Evolutionary conservation across 2,888 invertebrate genomes (phyloP).

Genomic region (Agrypnus murinus): DNA sequence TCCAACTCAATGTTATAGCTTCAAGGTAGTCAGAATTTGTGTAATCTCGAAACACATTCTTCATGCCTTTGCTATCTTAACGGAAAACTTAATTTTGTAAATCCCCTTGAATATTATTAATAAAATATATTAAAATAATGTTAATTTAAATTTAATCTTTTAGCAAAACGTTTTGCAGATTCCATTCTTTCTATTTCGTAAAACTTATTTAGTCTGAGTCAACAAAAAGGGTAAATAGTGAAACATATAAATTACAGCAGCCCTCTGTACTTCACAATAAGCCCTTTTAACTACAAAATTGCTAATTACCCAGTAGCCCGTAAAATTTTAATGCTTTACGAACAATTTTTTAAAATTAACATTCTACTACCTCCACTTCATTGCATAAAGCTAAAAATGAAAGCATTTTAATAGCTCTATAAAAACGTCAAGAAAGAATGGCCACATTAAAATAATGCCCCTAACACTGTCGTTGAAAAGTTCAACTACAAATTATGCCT

Average conservation of each 20-base stretch:
- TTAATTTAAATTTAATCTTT: too few relatives aligned
- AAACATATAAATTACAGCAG: conserved; percentile 7
- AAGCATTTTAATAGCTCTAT: conserved; percentile 43
- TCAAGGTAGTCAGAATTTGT: too few relatives aligned
- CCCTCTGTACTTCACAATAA: not conserved
- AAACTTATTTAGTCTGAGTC: too few relatives aligned
- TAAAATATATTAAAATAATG: too few relatives aligned
- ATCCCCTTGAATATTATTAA: too few relatives aligned
- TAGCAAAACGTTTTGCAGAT: too few relatives aligned
- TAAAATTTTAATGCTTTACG: conserved; percentile 1
- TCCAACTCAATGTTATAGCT: not conserved
- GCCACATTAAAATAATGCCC: conserved; percentile 44
- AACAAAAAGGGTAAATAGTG: not conserved
- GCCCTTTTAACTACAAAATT: conserved; percentile 6
- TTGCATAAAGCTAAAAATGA: conserved; percentile 38
- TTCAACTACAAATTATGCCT: conserved; percentile 43
- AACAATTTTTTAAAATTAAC: conserved; percentile 27
- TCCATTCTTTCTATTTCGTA: too few relatives aligned
- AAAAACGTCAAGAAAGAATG: conserved; percentile 46
- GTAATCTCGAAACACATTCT: too few relatives aligned
- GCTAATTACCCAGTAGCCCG: conserved; percentile 2
- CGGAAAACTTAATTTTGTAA: too few relatives aligned
- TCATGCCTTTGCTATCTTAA: too few relatives aligned
- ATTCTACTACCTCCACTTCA: conserved; percentile 29
- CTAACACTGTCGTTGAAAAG: conserved; percentile 40